Conservation (phyloP, 2,888 invertebrate species). For the Pterobdella sp. region DNA sequence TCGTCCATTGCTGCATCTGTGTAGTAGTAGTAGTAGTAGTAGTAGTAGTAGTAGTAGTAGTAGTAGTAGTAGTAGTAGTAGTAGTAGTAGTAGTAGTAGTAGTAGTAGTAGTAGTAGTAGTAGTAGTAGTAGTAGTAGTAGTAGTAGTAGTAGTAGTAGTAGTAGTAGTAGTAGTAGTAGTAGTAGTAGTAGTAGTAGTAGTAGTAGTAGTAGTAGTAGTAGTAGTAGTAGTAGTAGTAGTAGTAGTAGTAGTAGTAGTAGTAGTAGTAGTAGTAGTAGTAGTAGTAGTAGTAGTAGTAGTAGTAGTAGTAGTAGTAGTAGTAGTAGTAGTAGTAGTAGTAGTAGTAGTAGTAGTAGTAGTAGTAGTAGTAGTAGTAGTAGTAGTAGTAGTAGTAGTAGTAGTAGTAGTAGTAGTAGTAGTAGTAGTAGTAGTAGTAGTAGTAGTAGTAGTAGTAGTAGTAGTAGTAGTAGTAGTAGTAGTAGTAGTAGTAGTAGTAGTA, state of each 20-base stretch:
- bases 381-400: neutral
- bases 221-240: neutral
- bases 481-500: neutral
- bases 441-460: neutral
- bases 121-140: conserved; percentile 3
- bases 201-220: neutral
- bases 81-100: conserved; percentile 11
- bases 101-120: conserved; percentile 11
- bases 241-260: neutral
- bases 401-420: neutral
- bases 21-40: conserved; percentile 11
- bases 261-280: neutral
- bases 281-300: neutral
- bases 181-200: neutral
- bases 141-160: conserved; percentile 1
- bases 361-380: neutral
- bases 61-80: conserved; percentile 11
- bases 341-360: neutral
- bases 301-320: neutral
- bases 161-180: conserved; percentile 11
- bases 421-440: neutral
- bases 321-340: neutral
- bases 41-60: conserved; percentile 11
- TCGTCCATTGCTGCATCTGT: no score
- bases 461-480: neutral